Base-by-base conservation (phyloP, 2,888 invertebrate species). In the Sympetrum striolatum region DNA sequence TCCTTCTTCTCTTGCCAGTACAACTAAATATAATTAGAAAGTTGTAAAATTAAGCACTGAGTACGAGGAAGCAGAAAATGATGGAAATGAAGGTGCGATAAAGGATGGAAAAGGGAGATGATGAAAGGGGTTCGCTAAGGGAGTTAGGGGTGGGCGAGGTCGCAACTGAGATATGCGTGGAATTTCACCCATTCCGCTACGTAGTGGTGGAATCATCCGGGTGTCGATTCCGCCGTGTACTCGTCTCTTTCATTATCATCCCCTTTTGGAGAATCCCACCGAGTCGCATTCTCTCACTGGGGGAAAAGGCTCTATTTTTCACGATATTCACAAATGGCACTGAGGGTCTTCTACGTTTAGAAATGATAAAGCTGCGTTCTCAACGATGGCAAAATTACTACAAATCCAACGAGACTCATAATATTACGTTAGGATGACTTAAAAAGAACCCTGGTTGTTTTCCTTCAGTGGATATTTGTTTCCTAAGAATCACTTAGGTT, bases 151-250 rank as follows among this genome's bases (percentile, higher is more conserved):
- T 22, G n/a, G 73, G n/a, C 12, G 60, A 73, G 73, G 60, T 35
- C n/a, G 86, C n/a, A 86, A 37, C 37, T 31, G 60, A 37, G 86
- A 18, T 64, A 86, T 86, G 60, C 86, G 86, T 12, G 86, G 86
- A 86, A 86, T 86, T 60, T 8, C 22, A 18, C 14, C 35, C 37
- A 22, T 10, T 10, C 60, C 86, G 22, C 86, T 37, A 60, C 22
- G 14, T 58, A 86, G 35, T 10, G 82, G 18, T 35, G 53, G 82
- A 82, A 58, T 82, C 82, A 82, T 82, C 82, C 5, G 82, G 35
- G 82, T 60, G 64, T 86, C 86, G 60, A 86, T 86, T 48, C 82
- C 64, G 37, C 35, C 35, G 37, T 60, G 60, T 60, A 60, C 22
- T 5, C 82, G 10, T 81, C 81, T 58, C 58, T 82, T 58, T 82